Conservation (phyloP, 2,888 invertebrate species). For the Sceliomorpha sp. region DNA sequence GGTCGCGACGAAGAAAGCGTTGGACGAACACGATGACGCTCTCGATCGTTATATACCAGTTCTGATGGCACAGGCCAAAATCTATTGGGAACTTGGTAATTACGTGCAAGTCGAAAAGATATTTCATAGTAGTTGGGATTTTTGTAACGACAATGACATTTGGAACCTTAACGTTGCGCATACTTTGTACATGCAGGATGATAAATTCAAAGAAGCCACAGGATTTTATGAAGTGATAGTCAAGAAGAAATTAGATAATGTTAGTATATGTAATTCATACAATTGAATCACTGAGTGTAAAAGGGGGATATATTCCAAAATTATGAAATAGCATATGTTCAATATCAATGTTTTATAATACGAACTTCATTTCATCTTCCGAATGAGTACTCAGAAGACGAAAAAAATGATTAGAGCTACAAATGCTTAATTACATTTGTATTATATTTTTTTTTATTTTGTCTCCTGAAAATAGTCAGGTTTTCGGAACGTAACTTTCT, state of each 20-base stretch:
- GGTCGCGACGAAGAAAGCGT: constrained; percentile 92
- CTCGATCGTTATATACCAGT: constrained; percentile 97
- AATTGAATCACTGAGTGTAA: too few species aligned
- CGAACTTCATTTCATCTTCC: too few species aligned
- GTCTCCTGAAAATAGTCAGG: too few species aligned
- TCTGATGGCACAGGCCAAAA: constrained; percentile 99
- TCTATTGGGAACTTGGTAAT: constrained; percentile 98
- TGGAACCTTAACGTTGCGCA: constrained; percentile 99
- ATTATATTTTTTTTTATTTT: too few species aligned
- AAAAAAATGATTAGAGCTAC: too few species aligned
- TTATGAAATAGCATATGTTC: too few species aligned
- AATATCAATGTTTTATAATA: too few species aligned
- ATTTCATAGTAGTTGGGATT: constrained; percentile 97
- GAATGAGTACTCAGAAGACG: too few species aligned
- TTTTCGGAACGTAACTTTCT: too few species aligned
- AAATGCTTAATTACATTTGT: too few species aligned
- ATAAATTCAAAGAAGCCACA: constrained; percentile 98
- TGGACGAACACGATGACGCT: constrained; percentile 94
- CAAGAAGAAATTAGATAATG: constrained; percentile 94
- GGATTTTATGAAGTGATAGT: constrained; percentile 99
- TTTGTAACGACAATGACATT: constrained; percentile 97
- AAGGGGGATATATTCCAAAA: too few species aligned
- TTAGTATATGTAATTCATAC: too few species aligned
- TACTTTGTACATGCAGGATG: constrained; percentile 99
- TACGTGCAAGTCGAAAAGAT: constrained; percentile 98